These are phyloP conservation scores for Cantharis rustica DNA, from an alignment of 2,888 invertebrate species.

Conservation along the genomic window DNA sequence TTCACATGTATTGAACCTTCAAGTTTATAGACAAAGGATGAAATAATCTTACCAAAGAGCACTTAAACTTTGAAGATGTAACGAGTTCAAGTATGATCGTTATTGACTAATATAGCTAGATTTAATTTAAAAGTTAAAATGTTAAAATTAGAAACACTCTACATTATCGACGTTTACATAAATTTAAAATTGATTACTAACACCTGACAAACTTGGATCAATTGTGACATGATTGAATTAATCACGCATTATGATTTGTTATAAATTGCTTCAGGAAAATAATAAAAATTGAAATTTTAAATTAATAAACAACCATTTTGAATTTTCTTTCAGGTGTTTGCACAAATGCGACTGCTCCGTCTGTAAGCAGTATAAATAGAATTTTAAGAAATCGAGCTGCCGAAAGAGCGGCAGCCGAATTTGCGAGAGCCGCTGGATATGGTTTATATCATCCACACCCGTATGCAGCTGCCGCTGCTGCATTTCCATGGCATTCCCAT, in stretches of 20 bases:
- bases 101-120: neutral
- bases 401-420: constrained; percentile 94
- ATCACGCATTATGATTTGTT: neutral
- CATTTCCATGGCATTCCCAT: constrained; percentile 61
- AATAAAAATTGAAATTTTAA: neutral
- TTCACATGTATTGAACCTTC: neutral
- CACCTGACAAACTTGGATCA: neutral
- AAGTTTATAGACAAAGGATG: neutral
- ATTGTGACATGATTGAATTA: neutral
- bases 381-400: constrained; percentile 95
- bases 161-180: neutral
- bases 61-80: neutral
- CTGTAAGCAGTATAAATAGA: constrained; percentile 95
- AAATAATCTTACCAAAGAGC: neutral
- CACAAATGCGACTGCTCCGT: constrained; percentile 93
- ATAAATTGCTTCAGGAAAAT: neutral
- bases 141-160: neutral
- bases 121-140: neutral
- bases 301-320: neutral
- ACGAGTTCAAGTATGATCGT: neutral
- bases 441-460: constrained; percentile 83
- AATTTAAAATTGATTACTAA: constrained; percentile 2
- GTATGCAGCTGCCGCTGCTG: constrained; percentile 63
- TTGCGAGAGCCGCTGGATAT: constrained; percentile 89
- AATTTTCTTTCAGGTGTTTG: constrained; percentile 78